A percentile compares a stretch with the other conserved stretches of the same genome.
Evolutionary conservation across 2,797 vertebrate species (phyloP).

Genomic region (Taeniopygia guttata): DNA sequence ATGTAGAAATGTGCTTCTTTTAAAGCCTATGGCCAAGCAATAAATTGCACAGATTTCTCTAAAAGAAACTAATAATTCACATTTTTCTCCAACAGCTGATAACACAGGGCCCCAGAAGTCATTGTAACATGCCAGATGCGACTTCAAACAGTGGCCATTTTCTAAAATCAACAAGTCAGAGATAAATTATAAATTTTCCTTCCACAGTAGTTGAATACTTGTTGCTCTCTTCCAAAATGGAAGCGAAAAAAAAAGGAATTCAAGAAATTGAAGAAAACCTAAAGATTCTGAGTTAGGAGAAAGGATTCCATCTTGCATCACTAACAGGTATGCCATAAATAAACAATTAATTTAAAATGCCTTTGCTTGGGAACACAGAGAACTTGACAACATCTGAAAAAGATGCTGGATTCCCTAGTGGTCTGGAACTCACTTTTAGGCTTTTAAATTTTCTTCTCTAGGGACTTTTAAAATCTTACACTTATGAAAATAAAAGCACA

Average conservation of each 20-base stretch:
- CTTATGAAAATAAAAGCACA: not conserved
- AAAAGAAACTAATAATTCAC: not conserved
- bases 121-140: not conserved
- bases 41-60: not conserved
- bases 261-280: not conserved
- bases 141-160: not conserved
- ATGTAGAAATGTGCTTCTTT: not conserved
- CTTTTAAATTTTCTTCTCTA: not conserved
- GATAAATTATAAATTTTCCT: not conserved
- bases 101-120: not conserved
- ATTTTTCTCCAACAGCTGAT: not conserved
- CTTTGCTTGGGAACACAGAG: not conserved
- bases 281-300: not conserved
- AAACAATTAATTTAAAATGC: not conserved
- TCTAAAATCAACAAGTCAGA: not conserved
- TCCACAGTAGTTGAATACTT: not conserved
- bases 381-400: not conserved
- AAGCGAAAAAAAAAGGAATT: not conserved
- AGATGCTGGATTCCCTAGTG: not conserved
- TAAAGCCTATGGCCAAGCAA: not conserved
- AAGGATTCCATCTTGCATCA: not conserved
- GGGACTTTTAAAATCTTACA: not conserved
- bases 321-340: not conserved
- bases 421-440: not conserved
- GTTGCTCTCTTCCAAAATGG: not conserved